These are phyloP conservation scores for Apistogramma diplotaenia DNA, from an alignment of 2,113 vertebrate genomes.

Conservation along the genomic window DNA sequence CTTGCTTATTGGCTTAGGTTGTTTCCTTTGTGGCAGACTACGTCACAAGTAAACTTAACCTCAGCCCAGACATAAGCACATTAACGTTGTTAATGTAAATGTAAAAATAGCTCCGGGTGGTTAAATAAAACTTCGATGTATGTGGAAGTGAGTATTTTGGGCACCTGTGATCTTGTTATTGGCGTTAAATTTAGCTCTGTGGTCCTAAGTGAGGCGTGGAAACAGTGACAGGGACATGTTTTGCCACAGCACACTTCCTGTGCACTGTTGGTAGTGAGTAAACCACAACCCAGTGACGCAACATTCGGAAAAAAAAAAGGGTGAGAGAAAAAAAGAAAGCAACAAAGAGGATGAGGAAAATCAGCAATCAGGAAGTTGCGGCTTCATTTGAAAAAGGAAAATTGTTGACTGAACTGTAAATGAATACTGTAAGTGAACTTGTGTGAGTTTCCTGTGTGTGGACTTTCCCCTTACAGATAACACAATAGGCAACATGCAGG, in stretches of 20 bases:
- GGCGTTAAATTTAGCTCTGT: slow-evolving; percentile 78
- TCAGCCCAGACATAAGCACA: slow-evolving; percentile 66
- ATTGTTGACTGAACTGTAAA: slow-evolving; percentile 53
- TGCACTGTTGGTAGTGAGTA: slow-evolving; percentile 69
- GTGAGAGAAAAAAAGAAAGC: slow-evolving; percentile 49
- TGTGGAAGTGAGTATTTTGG: slow-evolving; percentile 77
- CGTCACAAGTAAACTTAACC: slow-evolving; percentile 66
- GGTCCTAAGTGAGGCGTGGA: slow-evolving; percentile 76
- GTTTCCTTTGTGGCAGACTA: slow-evolving; percentile 51
- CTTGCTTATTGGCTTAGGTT: slow-evolving; percentile 66
- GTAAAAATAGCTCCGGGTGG: slow-evolving; percentile 68
- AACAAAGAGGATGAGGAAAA: slow-evolving; percentile 76
- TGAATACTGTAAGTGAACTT: slow-evolving; percentile 60
- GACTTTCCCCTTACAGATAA: slow-evolving; percentile 73
- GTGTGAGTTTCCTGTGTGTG: slow-evolving; percentile 55
- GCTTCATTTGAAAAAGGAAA: slow-evolving; percentile 67
- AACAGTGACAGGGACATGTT: slow-evolving; percentile 82
- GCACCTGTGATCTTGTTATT: slow-evolving; percentile 73
- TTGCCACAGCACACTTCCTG: slow-evolving; percentile 80
- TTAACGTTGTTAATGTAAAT: slow-evolving; percentile 57
- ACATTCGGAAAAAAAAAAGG: slow-evolving; percentile 60
- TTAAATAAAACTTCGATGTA: slow-evolving; percentile 60
- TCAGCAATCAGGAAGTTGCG: slow-evolving; percentile 77
- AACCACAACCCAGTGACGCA: slow-evolving; percentile 77
- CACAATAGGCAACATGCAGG: not conserved